Evolutionary conservation across 1,140 invertebrate species (phyloP).

Genomic region (Andricus grossulariae): DNA sequence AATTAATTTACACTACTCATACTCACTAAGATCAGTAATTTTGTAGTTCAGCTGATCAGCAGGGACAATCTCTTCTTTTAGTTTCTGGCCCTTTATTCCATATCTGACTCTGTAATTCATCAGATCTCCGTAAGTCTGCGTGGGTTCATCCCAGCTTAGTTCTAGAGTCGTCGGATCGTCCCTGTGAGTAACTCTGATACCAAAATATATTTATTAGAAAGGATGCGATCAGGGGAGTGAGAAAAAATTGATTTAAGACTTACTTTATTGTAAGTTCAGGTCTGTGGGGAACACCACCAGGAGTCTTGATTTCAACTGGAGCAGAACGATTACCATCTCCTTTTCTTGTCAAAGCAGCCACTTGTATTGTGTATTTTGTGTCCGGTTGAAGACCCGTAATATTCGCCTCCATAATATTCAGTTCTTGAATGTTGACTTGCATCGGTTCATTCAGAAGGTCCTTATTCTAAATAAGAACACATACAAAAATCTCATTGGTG

Average conservation of each 20-base stretch:
- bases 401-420: slow-evolving; percentile 86
- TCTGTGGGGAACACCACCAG: slow-evolving; percentile 93
- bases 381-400: slow-evolving; percentile 94
- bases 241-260: slow-evolving; percentile 32
- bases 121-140: slow-evolving; percentile 91
- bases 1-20: too few species aligned
- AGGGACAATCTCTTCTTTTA: slow-evolving; percentile 83
- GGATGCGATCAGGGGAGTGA: background rate
- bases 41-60: slow-evolving; percentile 74
- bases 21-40: slow-evolving; percentile 76
- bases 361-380: slow-evolving; percentile 93
- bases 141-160: slow-evolving; percentile 92
- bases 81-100: slow-evolving; percentile 88
- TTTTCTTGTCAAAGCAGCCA: slow-evolving; percentile 94
- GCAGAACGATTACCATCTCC: slow-evolving; percentile 94
- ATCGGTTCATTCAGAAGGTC: slow-evolving; percentile 89
- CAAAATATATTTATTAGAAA: slow-evolving; percentile 8
- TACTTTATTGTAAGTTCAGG: slow-evolving; percentile 92
- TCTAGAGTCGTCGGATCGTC: slow-evolving; percentile 89
- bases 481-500: background rate
- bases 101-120: slow-evolving; percentile 91
- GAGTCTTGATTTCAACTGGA: slow-evolving; percentile 89
- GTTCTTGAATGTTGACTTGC: slow-evolving; percentile 88
- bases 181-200: slow-evolving; percentile 83
- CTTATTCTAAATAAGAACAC: slow-evolving; percentile 79